Evolutionary conservation across 2,797 vertebrate genomes (phyloP).

Genomic region (Aphelocoma californica): DNA sequence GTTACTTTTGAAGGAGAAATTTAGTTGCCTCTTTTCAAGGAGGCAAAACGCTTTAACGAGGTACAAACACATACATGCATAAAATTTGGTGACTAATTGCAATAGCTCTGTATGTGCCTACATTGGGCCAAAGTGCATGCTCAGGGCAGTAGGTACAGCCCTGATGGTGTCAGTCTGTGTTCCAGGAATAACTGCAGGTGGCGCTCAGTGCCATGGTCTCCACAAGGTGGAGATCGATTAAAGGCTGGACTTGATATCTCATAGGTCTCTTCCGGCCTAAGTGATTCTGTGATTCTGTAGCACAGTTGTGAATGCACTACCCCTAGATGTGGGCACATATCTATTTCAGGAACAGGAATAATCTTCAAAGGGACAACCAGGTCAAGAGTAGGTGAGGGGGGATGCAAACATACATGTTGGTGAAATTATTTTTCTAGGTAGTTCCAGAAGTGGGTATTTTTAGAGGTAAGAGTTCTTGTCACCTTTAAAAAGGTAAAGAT

Average conservation of each 20-base stretch:
- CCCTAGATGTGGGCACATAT: neutral
- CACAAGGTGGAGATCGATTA: rapidly evolving
- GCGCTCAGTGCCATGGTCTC: neutral
- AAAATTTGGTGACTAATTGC: neutral
- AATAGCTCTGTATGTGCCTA: neutral
- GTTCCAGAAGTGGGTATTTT: neutral
- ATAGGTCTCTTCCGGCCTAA: neutral
- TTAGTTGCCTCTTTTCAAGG: neutral
- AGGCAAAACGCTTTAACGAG: neutral
- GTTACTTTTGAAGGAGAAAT: neutral
- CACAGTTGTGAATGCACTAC: neutral
- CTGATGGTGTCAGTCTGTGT: neutral
- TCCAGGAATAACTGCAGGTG: neutral
- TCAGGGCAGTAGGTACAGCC: neutral
- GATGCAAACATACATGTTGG: neutral
- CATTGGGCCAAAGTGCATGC: neutral
- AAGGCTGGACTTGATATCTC: neutral
- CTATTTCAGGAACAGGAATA: neutral
- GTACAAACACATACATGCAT: neutral
- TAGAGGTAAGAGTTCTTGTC: rapidly evolving
- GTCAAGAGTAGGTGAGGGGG: neutral
- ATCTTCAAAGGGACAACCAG: neutral
- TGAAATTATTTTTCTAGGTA: neutral
- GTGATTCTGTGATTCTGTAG: no score
- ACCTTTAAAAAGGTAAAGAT: neutral